Evolutionary conservation across 2,113 vertebrate genomes (phyloP).

Genomic region (Channa argus): DNA sequence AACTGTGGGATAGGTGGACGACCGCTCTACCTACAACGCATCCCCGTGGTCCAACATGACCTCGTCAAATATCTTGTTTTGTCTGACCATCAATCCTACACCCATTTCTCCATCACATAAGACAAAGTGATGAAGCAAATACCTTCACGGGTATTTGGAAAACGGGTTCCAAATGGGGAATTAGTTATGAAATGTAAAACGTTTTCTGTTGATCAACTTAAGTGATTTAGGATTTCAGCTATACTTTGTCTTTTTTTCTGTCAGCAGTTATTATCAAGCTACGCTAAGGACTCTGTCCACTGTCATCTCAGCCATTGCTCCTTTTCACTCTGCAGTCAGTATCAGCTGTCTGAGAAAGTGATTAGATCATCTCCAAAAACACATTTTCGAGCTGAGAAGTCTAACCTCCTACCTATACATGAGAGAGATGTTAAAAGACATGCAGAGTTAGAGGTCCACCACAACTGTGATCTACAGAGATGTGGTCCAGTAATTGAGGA

Average conservation of each 20-base stretch:
- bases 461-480: conserved; percentile 57
- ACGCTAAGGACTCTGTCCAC: neutral
- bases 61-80: too few relatives aligned
- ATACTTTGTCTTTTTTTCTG: neutral
- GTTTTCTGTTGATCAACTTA: neutral
- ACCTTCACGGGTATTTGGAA: too few relatives aligned
- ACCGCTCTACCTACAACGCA: too few relatives aligned
- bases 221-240: neutral
- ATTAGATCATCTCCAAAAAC: conserved; percentile 56
- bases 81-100: too few relatives aligned
- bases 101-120: too few relatives aligned
- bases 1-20: too few relatives aligned
- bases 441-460: conserved; percentile 46
- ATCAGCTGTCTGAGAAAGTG: conserved; percentile 50
- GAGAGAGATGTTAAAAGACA: conserved; percentile 64
- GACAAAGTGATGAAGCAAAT: too few relatives aligned
- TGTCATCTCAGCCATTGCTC: conserved; percentile 18
- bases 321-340: conserved; percentile 39
- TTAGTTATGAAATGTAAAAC: too few relatives aligned
- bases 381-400: conserved; percentile 34
- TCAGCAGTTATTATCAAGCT: neutral
- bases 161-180: too few relatives aligned
- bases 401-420: conserved; percentile 53
- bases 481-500: conserved; percentile 67
- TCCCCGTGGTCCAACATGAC: too few relatives aligned